Evolutionary conservation across 2,113 vertebrate species (phyloP).

Genomic region (Poicephalus meyeri): DNA sequence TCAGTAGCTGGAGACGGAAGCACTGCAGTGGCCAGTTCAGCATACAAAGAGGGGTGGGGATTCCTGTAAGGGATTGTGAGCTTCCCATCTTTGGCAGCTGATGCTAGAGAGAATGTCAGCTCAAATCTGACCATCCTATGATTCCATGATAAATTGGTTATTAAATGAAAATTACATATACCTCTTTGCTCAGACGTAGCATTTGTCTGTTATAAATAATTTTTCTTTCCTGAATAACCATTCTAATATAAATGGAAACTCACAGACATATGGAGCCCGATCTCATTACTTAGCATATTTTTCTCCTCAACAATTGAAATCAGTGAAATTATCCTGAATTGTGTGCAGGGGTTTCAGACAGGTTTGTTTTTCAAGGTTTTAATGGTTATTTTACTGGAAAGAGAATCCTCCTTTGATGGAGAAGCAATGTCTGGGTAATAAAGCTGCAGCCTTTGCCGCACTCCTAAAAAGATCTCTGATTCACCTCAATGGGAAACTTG

Average conservation of each 20-base stretch:
- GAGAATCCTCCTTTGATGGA: background rate
- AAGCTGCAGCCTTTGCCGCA: background rate
- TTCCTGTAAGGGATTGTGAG: background rate
- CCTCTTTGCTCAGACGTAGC: background rate
- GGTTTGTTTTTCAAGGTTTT: background rate
- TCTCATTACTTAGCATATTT: background rate
- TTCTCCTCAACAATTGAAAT: background rate
- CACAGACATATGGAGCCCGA: background rate
- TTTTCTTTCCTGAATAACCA: background rate
- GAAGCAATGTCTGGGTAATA: background rate
- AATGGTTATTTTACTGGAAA: background rate
- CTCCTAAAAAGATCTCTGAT: background rate
- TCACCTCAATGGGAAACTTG: background rate
- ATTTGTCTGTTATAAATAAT: background rate
- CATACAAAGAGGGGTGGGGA: background rate
- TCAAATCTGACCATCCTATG: background rate
- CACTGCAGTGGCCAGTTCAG: background rate
- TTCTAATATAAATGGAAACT: background rate
- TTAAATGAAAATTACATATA: background rate
- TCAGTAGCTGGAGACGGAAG: background rate
- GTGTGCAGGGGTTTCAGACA: background rate
- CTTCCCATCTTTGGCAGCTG: background rate
- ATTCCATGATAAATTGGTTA: background rate
- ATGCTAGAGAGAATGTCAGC: background rate
- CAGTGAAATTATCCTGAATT: background rate